Evolutionary conservation across 92 coral and sea anemone genomes (phyloP).

Genomic region (Scolanthus callimorphus): DNA sequence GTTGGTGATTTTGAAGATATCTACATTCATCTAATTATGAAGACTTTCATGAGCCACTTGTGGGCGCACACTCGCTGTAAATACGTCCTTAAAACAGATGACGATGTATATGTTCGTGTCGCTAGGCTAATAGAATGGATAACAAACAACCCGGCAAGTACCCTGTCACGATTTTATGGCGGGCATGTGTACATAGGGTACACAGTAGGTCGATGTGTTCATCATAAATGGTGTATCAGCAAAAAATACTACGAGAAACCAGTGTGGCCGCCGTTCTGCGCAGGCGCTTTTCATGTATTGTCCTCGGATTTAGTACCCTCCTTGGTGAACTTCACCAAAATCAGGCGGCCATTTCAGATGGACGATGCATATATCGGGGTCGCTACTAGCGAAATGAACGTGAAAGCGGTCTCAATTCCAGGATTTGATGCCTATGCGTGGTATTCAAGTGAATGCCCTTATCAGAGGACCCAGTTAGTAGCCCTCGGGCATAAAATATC

Average conservation of each 20-base stretch:
- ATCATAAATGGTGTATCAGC: slow-evolving; percentile 47
- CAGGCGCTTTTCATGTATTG: slow-evolving; percentile 32
- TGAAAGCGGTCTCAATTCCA: slow-evolving; percentile 1
- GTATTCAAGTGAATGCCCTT: neutral
- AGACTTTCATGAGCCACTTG: slow-evolving; percentile 44
- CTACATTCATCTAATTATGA: slow-evolving; percentile 27
- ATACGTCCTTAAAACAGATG: slow-evolving; percentile 47
- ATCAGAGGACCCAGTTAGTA: no score
- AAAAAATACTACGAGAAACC: slow-evolving; percentile 32
- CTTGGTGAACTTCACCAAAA: slow-evolving; percentile 22
- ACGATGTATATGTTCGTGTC: slow-evolving; percentile 45
- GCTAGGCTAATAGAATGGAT: slow-evolving; percentile 42
- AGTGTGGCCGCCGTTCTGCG: slow-evolving; percentile 29
- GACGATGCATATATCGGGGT: slow-evolving; percentile 60
- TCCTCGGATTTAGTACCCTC: slow-evolving; percentile 20
- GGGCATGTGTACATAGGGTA: slow-evolving; percentile 23
- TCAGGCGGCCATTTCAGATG: slow-evolving; percentile 36
- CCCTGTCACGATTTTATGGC: slow-evolving; percentile 34
- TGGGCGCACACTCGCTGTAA: slow-evolving; percentile 22
- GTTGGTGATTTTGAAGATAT: slow-evolving; percentile 40
- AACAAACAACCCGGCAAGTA: slow-evolving; percentile 7
- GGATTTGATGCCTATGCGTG: neutral
- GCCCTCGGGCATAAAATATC: neutral
- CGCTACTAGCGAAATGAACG: slow-evolving; percentile 34
- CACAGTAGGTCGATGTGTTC: slow-evolving; percentile 21